Conservation (phyloP, 2,797 vertebrate species). For the Numenius phaeopus region DNA sequence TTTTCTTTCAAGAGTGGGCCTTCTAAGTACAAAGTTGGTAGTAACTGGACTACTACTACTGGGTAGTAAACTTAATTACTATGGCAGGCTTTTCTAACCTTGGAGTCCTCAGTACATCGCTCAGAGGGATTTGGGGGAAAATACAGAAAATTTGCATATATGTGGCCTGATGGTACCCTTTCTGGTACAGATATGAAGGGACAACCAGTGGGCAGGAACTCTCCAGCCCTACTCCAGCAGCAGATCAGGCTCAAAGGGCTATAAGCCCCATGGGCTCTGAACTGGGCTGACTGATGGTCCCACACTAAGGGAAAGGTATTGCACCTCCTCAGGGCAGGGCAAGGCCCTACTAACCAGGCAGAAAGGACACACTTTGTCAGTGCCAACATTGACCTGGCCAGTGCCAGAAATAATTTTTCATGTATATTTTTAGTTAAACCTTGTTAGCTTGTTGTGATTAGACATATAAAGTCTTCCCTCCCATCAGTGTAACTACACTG, state of each 20-base stretch:
- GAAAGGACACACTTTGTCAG: neutral
- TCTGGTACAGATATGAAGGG: neutral
- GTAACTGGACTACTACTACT: neutral
- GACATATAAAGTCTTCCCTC: neutral
- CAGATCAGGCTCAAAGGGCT: neutral
- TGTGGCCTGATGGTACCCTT: neutral
- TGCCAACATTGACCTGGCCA: neutral
- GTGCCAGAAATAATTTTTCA: neutral
- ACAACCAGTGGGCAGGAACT: neutral
- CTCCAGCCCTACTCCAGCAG: neutral
- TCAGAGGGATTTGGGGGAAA: neutral
- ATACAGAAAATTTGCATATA: neutral
- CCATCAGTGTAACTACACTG: no score
- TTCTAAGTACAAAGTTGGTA: neutral
- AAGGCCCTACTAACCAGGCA: no score
- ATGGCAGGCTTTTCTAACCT: neutral
- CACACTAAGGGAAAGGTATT: neutral
- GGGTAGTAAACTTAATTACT: neutral
- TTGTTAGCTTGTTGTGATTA: neutral
- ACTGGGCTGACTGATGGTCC: neutral
- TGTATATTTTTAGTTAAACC: neutral
- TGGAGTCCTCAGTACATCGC: neutral
- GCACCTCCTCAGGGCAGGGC: fast-evolving
- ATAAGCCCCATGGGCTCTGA: neutral
- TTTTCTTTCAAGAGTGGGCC: neutral